These are phyloP conservation scores for Ailuropoda melanoleuca DNA, from an alignment of 2,113 vertebrate species.

Conservation along the genomic window DNA sequence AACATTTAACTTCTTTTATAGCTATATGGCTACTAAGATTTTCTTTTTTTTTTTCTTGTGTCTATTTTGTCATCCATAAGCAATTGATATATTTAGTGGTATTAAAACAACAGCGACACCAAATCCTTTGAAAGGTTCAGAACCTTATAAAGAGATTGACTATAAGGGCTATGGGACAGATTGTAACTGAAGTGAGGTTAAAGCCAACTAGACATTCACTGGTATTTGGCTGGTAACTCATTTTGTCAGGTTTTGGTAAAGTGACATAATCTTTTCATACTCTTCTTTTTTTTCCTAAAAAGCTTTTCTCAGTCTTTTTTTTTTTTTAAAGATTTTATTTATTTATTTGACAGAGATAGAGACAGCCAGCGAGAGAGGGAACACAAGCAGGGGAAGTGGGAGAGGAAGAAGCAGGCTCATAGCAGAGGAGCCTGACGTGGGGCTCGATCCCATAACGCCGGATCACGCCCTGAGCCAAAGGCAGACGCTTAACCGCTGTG, in stretches of 20 bases:
- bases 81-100: background rate
- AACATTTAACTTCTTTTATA: background rate
- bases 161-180: background rate
- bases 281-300: background rate
- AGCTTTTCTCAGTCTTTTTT: background rate
- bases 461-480: no score
- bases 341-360: no score
- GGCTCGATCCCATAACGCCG: no score
- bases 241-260: background rate
- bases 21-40: background rate
- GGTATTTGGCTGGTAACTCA: background rate
- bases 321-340: no score
- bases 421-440: no score
- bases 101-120: background rate
- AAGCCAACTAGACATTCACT: background rate
- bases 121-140: background rate
- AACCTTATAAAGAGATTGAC: background rate
- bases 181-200: background rate
- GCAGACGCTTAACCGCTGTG: no score
- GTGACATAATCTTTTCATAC: background rate
- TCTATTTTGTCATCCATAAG: background rate
- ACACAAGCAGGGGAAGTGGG: no score
- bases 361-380: no score
- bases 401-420: no score
- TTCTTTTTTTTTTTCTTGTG: background rate